These are phyloP conservation scores for Cyrtorhinus lividipennis DNA, from an alignment of 1,140 invertebrate species.

Conservation along the genomic window DNA sequence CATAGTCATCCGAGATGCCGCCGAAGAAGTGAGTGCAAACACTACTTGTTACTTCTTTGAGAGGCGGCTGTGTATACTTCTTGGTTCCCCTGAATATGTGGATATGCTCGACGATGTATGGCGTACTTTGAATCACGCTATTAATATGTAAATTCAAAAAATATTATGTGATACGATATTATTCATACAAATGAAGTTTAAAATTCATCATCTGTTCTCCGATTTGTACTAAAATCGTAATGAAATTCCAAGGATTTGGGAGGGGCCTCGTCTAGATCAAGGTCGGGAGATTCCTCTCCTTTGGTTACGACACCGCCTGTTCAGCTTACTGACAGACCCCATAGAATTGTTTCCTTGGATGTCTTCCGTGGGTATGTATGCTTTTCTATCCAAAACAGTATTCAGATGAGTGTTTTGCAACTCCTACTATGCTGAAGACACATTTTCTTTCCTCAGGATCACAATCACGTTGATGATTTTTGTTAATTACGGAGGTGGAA, in stretches of 20 bases:
- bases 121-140: no score
- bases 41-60: no score
- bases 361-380: neutral
- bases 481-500: constrained; percentile 69
- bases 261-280: neutral
- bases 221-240: no score
- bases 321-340: neutral
- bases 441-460: constrained; percentile 23
- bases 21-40: no score
- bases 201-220: no score
- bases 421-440: neutral
- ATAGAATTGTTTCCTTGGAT: constrained; percentile 1
- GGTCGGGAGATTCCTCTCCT: constrained; percentile 1
- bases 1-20: no score
- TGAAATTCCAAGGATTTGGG: neutral
- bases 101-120: no score
- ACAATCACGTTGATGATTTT: constrained; percentile 53
- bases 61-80: no score
- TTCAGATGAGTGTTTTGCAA: neutral
- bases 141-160: no score
- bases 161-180: no score
- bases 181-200: no score
- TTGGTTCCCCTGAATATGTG: no score
- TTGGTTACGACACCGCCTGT: neutral
- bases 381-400: neutral